Evolutionary conservation across 2,888 invertebrate genomes (phyloP).

Genomic region (Limnephilus rhombicus): DNA sequence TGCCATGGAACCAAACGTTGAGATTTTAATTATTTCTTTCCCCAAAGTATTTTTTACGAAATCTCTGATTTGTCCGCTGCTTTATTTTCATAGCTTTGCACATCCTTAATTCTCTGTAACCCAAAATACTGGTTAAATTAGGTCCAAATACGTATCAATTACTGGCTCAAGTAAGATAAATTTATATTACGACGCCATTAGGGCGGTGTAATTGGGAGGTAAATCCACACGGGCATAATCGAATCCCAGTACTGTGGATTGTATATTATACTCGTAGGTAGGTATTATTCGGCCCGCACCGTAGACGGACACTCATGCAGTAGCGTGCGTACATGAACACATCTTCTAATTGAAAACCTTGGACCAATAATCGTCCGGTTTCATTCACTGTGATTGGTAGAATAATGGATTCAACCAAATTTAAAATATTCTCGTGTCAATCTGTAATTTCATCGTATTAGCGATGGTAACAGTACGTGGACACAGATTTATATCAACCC

Average conservation of each 20-base stretch:
- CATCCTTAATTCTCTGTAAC: background rate
- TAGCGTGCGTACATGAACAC: background rate
- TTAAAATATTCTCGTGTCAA: background rate
- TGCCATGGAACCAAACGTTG: no score
- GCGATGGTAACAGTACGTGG: background rate
- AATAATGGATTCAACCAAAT: background rate
- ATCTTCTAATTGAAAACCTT: background rate
- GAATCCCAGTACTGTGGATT: constrained; percentile 47
- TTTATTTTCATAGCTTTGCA: background rate
- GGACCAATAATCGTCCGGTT: background rate
- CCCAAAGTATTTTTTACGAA: no score
- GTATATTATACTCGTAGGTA: background rate
- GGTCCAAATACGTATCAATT: constrained; percentile 63
- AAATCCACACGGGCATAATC: constrained; percentile 58
- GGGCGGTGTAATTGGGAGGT: constrained; percentile 63
- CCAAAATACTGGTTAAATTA: background rate
- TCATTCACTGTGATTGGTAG: background rate
- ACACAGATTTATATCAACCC: no score
- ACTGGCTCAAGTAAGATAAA: constrained; percentile 63
- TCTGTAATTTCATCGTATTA: background rate
- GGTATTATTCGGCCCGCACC: background rate
- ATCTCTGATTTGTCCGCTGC: background rate
- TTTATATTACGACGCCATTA: constrained; percentile 66
- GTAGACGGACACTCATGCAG: background rate
- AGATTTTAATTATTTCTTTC: no score